These are phyloP conservation scores for Fistularia tabacaria DNA, from an alignment of 2,797 vertebrate species.

Conservation along the genomic window DNA sequence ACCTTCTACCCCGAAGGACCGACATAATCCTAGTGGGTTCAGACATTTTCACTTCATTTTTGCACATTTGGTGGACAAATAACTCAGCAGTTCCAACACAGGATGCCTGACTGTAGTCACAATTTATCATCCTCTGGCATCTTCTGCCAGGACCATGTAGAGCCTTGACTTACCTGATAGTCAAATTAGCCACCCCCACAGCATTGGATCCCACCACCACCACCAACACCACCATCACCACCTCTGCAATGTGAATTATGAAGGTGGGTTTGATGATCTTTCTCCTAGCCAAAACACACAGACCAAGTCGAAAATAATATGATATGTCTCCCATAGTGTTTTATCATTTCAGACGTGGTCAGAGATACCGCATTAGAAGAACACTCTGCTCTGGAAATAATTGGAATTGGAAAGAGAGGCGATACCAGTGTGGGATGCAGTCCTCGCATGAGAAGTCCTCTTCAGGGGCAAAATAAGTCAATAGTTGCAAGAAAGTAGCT, in stretches of 20 bases:
- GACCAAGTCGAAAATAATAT: too few species aligned
- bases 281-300: too few species aligned
- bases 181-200: slow-evolving; percentile 9
- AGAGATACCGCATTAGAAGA: not conserved
- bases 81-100: slow-evolving; percentile 45
- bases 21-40: too few species aligned
- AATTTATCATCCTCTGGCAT: slow-evolving; percentile 49
- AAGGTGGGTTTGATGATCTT: slow-evolving; percentile 4
- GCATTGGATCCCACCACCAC: not conserved
- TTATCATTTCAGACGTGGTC: not conserved
- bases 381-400: not conserved
- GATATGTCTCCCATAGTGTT: too few species aligned
- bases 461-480: slow-evolving; percentile 4
- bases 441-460: not conserved
- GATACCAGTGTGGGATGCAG: not conserved
- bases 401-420: not conserved
- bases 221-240: too few species aligned
- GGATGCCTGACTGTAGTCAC: slow-evolving; percentile 35
- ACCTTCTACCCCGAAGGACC: too few species aligned
- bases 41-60: slow-evolving; percentile 31
- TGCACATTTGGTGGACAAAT: slow-evolving; percentile 60
- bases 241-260: not conserved
- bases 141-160: slow-evolving; percentile 26
- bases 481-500: not conserved
- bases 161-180: slow-evolving; percentile 24